phyloP scores from a whole-genome alignment of 1,140 invertebrate genomes.

The Mizuhopecten yessoensis region DNA sequence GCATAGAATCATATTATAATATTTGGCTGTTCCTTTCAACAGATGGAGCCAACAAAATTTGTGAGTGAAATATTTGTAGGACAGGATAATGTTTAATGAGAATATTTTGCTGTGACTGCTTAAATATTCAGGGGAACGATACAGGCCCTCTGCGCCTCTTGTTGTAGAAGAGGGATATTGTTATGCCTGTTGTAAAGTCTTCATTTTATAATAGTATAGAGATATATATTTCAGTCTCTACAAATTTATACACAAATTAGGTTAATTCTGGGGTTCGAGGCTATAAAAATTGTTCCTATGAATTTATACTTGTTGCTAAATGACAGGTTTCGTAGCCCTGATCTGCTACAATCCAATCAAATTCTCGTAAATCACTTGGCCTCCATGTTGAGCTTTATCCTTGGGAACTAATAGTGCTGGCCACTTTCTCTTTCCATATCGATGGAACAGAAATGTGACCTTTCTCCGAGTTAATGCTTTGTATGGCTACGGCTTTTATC shows the following conservation, averaged over 20 bases:
- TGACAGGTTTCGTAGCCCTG: neutral
- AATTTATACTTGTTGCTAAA: neutral
- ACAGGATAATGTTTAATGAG: no score
- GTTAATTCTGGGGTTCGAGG: neutral
- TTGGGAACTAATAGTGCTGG: neutral
- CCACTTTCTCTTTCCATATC: neutral
- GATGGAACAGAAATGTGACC: neutral
- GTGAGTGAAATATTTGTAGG: no score
- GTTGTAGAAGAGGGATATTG: no score
- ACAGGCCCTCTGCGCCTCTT: no score
- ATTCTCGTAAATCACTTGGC: neutral
- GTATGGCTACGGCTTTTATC: neutral
- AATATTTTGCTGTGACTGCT: no score
- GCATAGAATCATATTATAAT: no score
- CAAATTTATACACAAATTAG: neutral
- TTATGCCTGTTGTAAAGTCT: neutral
- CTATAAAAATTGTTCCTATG: conserved; percentile 3
- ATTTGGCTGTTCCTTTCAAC: no score
- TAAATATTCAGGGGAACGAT: no score
- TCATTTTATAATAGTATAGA: neutral
- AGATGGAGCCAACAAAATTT: no score
- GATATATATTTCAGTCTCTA: neutral
- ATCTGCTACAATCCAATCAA: conserved; percentile 7
- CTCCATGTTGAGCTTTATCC: neutral
- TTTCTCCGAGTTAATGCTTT: neutral